These are phyloP conservation scores for Papilio aristodemus DNA, from an alignment of 1,140 invertebrate species.

Conservation along the genomic window DNA sequence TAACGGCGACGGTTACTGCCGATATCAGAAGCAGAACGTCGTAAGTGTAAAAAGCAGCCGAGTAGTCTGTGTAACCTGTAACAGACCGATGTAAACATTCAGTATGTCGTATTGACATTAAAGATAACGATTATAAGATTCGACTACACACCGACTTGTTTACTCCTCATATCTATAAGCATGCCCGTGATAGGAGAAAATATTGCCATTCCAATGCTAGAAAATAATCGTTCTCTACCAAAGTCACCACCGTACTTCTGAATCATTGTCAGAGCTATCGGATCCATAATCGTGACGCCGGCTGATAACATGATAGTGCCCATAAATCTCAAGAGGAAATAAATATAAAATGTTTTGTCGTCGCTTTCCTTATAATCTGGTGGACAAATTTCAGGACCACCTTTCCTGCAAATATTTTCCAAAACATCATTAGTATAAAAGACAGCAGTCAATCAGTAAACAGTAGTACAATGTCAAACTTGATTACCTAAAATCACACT, in stretches of 20 bases:
- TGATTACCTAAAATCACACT: slow-evolving; percentile 83
- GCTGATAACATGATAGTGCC: slow-evolving; percentile 88
- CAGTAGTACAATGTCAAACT: not conserved
- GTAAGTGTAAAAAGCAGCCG: slow-evolving; percentile 88
- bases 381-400: slow-evolving; percentile 87
- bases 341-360: slow-evolving; percentile 88
- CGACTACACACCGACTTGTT: slow-evolving; percentile 77
- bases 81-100: slow-evolving; percentile 61
- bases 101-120: slow-evolving; percentile 62
- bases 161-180: slow-evolving; percentile 86
- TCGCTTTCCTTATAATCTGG: slow-evolving; percentile 87
- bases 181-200: slow-evolving; percentile 90
- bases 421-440: too few species aligned
- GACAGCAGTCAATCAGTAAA: too few species aligned
- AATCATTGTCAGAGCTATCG: slow-evolving; percentile 89
- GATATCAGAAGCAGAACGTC: slow-evolving; percentile 86
- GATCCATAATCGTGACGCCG: slow-evolving; percentile 90
- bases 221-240: slow-evolving; percentile 89
- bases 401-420: slow-evolving; percentile 68
- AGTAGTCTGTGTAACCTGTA: slow-evolving; percentile 88
- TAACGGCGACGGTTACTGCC: slow-evolving; percentile 84
- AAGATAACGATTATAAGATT: slow-evolving; percentile 66
- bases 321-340: slow-evolving; percentile 87
- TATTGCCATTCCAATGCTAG: slow-evolving; percentile 89
- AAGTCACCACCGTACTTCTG: slow-evolving; percentile 90